Evolutionary conservation across 2,113 vertebrate species (phyloP), one percentile per base, ranked within the genome.

Genomic region (Eudorcas thomsonii): DNA sequence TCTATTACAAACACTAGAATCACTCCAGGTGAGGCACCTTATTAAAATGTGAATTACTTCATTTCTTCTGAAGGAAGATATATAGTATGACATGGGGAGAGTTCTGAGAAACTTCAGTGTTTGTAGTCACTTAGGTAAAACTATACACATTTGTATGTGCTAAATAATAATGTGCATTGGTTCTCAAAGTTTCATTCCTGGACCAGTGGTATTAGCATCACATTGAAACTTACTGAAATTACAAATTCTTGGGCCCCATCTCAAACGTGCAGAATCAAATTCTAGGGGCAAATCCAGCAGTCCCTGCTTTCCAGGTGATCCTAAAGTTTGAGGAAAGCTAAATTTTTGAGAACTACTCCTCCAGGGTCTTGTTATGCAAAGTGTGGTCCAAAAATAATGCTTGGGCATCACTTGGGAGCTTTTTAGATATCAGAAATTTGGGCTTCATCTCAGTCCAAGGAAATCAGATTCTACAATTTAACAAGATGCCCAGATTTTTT

Each of bases 31-130:
- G 36, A 84, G 7, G 21, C 39, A 48, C 78, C n/a, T 81, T 57
- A 85, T 74, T 88, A 64, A 87, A 93, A 94, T 96, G 17, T 8
- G 90, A 78, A 94, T 77, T 71, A 62, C 23, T 60, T 85, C 19
- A 13, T 19, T 94, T 28, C 39, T 48, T 60, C 3, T 60, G 48
- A 88, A 60, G 50, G 43, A 90, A 81, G n/a, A 64, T 91, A 90
- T 43, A 39, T 7, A 8, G 26, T 74, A 26, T 45, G 1, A 10
- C 2, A 5, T 67, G 28, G 8, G 17, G 83, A 91, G 7, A 59
- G 19, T 26, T 71, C 19, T 43, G 11, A 92, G 59, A 92, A 81
- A 5, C 28, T 90, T 15, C 17, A 13, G 7, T 28, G 30, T 39
- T 23, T 82, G 11, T 28, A 33, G 9, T 36, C 6, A 19, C 26